A percentile compares a stretch with the other conserved stretches of the same genome.
Conservation (phyloP, 2,113 vertebrate genomes). For the Mustelus asterias region DNA sequence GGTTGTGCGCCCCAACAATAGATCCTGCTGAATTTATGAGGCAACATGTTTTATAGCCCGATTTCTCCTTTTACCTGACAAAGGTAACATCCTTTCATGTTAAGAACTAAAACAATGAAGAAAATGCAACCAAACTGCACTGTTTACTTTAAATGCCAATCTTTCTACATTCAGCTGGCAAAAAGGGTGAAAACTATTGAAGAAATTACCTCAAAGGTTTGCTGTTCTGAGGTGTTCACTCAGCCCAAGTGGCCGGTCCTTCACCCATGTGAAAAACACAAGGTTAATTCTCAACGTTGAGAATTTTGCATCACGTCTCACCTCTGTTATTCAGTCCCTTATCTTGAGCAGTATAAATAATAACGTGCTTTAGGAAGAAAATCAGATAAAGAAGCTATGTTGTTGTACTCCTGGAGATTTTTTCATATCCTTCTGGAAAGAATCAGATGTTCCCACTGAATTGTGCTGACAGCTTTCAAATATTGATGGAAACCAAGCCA, state of each 20-base stretch:
- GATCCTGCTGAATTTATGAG: background rate
- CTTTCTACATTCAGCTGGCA: background rate
- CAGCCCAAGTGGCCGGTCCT: background rate
- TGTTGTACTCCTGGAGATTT: background rate
- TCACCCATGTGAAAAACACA: background rate
- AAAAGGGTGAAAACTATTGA: background rate
- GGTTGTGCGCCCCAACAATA: background rate
- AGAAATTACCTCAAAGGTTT: background rate
- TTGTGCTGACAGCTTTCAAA: conserved; percentile 9
- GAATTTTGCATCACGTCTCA: background rate
- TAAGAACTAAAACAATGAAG: background rate
- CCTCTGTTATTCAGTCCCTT: background rate
- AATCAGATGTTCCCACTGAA: background rate
- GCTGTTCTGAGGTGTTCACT: background rate
- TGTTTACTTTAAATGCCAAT: background rate
- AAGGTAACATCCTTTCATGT: background rate
- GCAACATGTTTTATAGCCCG: background rate
- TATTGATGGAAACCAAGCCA: conserved; percentile 2
- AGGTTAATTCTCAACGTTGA: background rate
- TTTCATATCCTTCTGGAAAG: background rate
- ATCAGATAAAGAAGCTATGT: background rate
- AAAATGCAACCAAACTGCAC: background rate
- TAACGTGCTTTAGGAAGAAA: conserved; percentile 13
- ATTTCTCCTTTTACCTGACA: background rate
- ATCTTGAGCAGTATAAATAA: background rate